These are phyloP conservation scores for Stylophora pistillata DNA, from an alignment of 64 coral and sea anemone species.

Conservation along the genomic window DNA sequence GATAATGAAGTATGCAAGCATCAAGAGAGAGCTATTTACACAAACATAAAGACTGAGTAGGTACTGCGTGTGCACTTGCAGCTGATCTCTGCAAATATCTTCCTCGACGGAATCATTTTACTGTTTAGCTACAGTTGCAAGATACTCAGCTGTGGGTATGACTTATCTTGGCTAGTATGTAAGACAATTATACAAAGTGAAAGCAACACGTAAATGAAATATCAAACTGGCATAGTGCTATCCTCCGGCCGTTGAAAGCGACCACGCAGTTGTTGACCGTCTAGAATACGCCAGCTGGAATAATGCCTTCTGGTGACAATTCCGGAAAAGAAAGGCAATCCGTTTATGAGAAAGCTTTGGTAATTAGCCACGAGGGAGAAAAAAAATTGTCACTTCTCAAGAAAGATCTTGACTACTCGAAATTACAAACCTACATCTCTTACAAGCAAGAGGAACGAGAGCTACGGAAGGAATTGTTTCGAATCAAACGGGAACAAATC, in stretches of 20 bases:
- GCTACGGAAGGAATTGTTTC: conserved; percentile 76
- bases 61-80: not conserved
- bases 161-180: too few species aligned
- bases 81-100: not conserved
- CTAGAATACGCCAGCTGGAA: not conserved
- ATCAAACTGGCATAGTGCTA: too few species aligned
- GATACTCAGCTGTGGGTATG: not conserved
- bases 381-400: conserved; percentile 49
- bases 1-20: conserved; percentile 9
- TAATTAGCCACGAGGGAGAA: conserved; percentile 62
- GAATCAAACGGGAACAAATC: conserved; percentile 57
- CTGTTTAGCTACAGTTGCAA: not conserved
- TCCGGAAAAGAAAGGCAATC: conserved; percentile 60
- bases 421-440: conserved; percentile 72
- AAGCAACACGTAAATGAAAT: too few species aligned
- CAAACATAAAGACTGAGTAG: not conserved
- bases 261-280: too few species aligned
- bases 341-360: conserved; percentile 85
- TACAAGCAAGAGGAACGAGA: conserved; percentile 72
- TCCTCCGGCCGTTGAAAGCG: too few species aligned
- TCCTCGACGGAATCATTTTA: not conserved
- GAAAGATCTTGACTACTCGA: conserved; percentile 60
- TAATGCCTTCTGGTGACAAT: conserved; percentile 64
- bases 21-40: not conserved
- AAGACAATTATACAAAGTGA: too few species aligned